Evolutionary conservation across 2,797 vertebrate species (phyloP).

Genomic region (Morus bassanus): DNA sequence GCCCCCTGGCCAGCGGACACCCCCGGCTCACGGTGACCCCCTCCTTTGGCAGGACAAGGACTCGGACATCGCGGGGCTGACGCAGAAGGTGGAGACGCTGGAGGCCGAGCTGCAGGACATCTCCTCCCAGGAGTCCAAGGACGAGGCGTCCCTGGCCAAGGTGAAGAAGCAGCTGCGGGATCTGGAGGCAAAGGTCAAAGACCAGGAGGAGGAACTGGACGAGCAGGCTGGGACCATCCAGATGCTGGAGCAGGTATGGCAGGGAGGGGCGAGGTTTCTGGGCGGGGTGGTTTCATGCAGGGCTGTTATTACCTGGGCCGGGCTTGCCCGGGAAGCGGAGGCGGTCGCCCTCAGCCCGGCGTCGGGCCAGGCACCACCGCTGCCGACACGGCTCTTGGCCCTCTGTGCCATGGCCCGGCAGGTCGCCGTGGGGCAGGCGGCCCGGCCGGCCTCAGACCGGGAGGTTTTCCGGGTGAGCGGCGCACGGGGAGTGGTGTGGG

Average conservation of each 20-base stretch:
- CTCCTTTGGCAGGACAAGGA: conserved; percentile 86
- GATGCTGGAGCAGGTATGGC: conserved; percentile 93
- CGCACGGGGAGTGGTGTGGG: neutral
- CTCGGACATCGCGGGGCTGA: conserved; percentile 84
- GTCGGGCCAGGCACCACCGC: neutral
- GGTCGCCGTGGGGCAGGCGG: neutral
- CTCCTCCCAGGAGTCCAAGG: conserved; percentile 95
- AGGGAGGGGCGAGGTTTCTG: conserved; percentile 56
- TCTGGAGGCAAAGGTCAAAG: conserved; percentile 93
- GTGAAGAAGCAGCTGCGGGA: conserved; percentile 94
- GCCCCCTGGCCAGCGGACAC: accelerated
- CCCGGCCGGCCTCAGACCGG: neutral
- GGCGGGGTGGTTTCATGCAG: conserved; percentile 60
- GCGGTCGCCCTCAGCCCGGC: neutral
- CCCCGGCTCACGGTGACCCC: accelerated
- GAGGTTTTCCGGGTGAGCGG: conserved; percentile 31
- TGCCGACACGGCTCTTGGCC: neutral
- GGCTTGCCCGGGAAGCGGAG: conserved; percentile 36
- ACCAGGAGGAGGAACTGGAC: conserved; percentile 97
- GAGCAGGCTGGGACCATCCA: conserved; percentile 97
- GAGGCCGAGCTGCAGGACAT: conserved; percentile 94
- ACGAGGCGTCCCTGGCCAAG: conserved; percentile 92
- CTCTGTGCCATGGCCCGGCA: conserved; percentile 16
- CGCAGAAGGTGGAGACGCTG: conserved; percentile 87
- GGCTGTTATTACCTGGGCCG: conserved; percentile 53